Conservation (phyloP, 2,113 vertebrate species). For the Oreocharis arfaki region DNA sequence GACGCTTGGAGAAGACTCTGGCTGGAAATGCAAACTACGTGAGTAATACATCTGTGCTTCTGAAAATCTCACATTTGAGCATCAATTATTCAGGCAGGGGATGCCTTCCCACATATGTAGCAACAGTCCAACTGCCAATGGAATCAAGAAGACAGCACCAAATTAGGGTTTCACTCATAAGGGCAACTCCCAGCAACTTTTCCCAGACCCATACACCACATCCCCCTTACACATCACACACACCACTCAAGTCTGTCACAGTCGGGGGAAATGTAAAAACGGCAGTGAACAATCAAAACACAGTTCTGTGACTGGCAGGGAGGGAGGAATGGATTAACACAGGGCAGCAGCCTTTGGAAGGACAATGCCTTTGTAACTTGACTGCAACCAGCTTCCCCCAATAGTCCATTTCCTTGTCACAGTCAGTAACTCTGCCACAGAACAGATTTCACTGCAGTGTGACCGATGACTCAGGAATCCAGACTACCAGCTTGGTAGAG, state of each 20-base stretch:
- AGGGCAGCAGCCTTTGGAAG: not conserved
- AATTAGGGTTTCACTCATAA: not conserved
- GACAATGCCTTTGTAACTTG: not conserved
- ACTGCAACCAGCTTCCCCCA: not conserved
- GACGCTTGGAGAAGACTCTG: not conserved
- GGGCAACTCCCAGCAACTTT: not conserved
- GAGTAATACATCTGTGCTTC: not conserved
- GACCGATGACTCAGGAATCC: not conserved
- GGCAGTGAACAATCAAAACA: not conserved
- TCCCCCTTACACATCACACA: not conserved
- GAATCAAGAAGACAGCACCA: not conserved
- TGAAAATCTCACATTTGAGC: not conserved
- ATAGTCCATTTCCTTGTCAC: not conserved
- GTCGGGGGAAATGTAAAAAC: not conserved
- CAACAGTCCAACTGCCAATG: not conserved
- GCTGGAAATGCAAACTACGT: rapidly evolving
- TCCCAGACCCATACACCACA: not conserved
- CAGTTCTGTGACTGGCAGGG: rapidly evolving
- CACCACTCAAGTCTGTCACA: not conserved
- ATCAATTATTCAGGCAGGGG: not conserved
- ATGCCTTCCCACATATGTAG: rapidly evolving
- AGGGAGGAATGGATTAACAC: not conserved
- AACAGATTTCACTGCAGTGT: not conserved
- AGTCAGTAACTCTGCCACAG: not conserved
- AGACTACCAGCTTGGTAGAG: not conserved